phyloP scores from a whole-genome alignment of 2,797 vertebrate species.

The Xyrichtys novacula region DNA sequence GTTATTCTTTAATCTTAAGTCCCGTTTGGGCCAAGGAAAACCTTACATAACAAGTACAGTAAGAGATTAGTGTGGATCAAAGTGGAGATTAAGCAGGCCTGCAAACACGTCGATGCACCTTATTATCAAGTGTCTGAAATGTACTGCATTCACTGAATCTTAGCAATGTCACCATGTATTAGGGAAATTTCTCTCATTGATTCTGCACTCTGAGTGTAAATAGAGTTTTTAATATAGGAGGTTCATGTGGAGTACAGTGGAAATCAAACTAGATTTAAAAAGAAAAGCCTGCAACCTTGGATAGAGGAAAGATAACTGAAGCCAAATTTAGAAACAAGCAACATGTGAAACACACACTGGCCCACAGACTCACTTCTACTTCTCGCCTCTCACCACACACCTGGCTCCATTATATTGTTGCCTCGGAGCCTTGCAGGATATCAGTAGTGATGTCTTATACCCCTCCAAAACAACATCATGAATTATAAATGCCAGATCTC shows the following conservation, averaged over 20 bases:
- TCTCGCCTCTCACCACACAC: conserved; percentile 41
- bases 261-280: conserved; percentile 31
- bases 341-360: conserved; percentile 26
- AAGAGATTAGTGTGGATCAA: conserved; percentile 80
- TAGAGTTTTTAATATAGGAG: conserved; percentile 24
- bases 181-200: conserved; percentile 28
- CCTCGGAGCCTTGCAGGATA: conserved; percentile 60
- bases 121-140: conserved; percentile 74
- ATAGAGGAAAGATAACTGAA: conserved; percentile 41
- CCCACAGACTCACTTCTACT: conserved; percentile 26
- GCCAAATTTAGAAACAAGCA: conserved; percentile 26
- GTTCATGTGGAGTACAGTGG: conserved; percentile 4
- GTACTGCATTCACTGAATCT: conserved; percentile 64
- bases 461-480: conserved; percentile 71
- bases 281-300: too few relatives aligned
- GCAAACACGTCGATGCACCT: conserved; percentile 70
- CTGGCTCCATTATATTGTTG: conserved; percentile 59
- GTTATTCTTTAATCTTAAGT: conserved; percentile 50
- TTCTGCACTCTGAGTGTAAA: conserved; percentile 9
- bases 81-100: conserved; percentile 77
- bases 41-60: conserved; percentile 70
- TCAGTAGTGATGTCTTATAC: conserved; percentile 64
- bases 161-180: conserved; percentile 36
- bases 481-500: conserved; percentile 77
- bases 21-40: conserved; percentile 58